These are phyloP conservation scores for Campoletis raptor DNA, from an alignment of 2,888 invertebrate genomes.

Conservation along the genomic window DNA sequence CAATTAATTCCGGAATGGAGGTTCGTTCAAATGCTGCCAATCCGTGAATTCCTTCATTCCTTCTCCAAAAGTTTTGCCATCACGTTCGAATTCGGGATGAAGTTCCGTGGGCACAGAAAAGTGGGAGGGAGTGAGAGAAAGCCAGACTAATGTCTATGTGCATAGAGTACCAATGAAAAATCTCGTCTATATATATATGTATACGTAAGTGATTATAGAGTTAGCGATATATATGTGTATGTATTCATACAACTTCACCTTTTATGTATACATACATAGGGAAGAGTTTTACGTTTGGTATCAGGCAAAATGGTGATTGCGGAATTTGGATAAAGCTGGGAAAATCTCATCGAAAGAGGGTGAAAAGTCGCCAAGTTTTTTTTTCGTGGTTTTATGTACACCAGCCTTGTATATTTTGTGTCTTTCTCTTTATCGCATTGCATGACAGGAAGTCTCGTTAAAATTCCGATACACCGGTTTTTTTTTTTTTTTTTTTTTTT, in stretches of 20 bases:
- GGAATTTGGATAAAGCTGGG: conserved; percentile 52
- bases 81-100: background rate
- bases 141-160: conserved; percentile 46
- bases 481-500: background rate
- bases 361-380: conserved; percentile 32
- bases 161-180: conserved; percentile 2
- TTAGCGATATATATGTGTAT: background rate
- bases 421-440: background rate
- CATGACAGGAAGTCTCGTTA: conserved; percentile 47
- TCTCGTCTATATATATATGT: background rate
- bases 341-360: conserved; percentile 46
- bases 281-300: conserved; percentile 8
- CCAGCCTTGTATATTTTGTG: background rate
- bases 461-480: conserved; percentile 56
- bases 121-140: background rate
- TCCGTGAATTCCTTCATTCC: conserved; percentile 21
- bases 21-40: background rate
- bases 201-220: background rate
- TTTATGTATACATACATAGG: background rate
- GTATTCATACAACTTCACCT: background rate
- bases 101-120: conserved; percentile 34
- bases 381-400: conserved; percentile 1
- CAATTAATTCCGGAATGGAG: conserved; percentile 16
- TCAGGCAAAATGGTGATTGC: conserved; percentile 49
- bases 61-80: conserved; percentile 56